phyloP scores from a whole-genome alignment of 2,113 vertebrate genomes.

The Eulacestoma nigropectus region DNA sequence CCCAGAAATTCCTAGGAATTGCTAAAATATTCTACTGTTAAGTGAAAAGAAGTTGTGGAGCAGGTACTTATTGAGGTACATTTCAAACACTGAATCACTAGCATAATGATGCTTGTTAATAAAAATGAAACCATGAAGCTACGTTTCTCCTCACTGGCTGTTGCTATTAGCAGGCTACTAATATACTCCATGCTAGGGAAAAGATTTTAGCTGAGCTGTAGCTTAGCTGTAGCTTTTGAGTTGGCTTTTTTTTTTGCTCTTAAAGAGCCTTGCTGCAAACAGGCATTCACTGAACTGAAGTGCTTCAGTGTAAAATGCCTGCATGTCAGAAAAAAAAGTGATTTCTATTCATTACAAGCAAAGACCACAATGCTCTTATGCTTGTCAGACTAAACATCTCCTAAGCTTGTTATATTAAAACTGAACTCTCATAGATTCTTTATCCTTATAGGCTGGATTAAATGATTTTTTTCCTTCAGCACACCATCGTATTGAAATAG shows the following conservation, averaged over 20 bases:
- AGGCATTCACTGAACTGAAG: neutral
- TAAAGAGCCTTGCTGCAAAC: neutral
- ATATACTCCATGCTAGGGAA: neutral
- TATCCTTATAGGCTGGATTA: neutral
- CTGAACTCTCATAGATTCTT: neutral
- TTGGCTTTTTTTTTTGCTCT: neutral
- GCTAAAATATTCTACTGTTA: neutral
- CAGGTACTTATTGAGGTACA: neutral
- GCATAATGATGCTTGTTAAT: neutral
- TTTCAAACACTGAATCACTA: neutral
- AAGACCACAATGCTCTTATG: neutral
- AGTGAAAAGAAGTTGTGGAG: neutral
- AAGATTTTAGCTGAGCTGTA: neutral
- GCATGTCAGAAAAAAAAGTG: neutral
- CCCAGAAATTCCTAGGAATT: neutral
- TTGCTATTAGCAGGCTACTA: neutral
- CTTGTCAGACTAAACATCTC: neutral
- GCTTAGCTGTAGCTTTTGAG: neutral
- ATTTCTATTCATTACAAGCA: neutral
- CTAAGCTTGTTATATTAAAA: neutral
- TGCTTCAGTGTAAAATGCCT: neutral
- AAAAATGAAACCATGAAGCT: neutral
- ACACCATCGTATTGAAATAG: neutral
- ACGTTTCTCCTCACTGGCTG: neutral
- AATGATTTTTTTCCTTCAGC: neutral